Conservation (phyloP, 2,113 vertebrate genomes). For the Silurus meridionalis region DNA sequence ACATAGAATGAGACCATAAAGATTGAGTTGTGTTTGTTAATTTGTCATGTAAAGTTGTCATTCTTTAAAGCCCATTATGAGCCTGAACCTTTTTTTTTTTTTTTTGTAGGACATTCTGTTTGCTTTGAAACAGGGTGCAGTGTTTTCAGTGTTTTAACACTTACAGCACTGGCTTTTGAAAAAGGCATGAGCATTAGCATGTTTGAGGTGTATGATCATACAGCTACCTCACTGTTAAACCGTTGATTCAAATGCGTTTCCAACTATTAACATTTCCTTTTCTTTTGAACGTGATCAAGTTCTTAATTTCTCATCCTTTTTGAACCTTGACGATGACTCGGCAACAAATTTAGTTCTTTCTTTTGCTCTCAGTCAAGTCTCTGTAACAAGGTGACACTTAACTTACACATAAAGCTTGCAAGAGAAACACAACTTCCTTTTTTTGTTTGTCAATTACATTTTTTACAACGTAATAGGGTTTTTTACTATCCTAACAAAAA, state of each 20-base stretch:
- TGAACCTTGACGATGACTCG: background rate
- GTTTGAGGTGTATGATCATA: background rate
- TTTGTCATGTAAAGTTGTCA: background rate
- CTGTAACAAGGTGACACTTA: background rate
- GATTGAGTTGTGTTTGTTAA: background rate
- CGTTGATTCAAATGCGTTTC: background rate
- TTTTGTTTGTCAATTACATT: background rate
- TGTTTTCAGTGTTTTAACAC: background rate
- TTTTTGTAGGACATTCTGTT: constrained; percentile 7
- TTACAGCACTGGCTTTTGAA: background rate
- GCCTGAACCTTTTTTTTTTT: background rate
- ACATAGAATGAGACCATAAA: background rate
- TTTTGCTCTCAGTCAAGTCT: background rate
- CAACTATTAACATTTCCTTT: background rate
- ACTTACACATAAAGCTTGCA: background rate
- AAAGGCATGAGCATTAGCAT: background rate
- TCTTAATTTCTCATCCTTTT: background rate
- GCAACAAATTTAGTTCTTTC: background rate
- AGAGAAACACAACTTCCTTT: background rate
- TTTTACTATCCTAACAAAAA: background rate
- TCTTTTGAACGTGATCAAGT: background rate
- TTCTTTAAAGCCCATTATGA: constrained; percentile 11
- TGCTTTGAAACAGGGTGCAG: constrained; percentile 8
- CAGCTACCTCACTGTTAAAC: background rate
- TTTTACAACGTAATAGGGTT: too few species aligned